These are phyloP conservation scores for Episyrphus balteatus DNA, from an alignment of 1,140 invertebrate genomes.

Conservation along the genomic window DNA sequence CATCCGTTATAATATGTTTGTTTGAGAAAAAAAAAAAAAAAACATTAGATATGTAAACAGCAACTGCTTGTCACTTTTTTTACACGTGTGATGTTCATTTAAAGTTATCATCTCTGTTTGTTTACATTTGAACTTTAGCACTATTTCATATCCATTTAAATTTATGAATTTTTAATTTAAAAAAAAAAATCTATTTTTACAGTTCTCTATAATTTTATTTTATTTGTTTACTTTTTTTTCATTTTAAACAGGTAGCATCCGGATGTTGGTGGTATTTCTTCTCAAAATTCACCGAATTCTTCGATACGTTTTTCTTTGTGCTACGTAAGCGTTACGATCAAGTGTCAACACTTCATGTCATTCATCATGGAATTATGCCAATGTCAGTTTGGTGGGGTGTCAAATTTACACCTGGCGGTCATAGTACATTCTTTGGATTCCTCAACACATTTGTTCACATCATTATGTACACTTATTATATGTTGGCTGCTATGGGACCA, in stretches of 20 bases:
- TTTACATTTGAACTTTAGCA: no score
- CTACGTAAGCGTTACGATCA: slow-evolving; percentile 77
- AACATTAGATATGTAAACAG: no score
- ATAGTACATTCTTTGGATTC: slow-evolving; percentile 63
- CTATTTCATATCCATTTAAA: no score
- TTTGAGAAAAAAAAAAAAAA: no score
- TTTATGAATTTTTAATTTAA: no score
- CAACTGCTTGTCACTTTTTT: no score
- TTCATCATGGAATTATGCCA: slow-evolving; percentile 88
- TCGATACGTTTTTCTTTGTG: slow-evolving; percentile 83
- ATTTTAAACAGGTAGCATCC: slow-evolving; percentile 47
- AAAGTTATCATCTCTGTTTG: no score
- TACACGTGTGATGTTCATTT: no score
- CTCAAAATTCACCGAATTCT: slow-evolving; percentile 77
- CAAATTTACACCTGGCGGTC: slow-evolving; percentile 74
- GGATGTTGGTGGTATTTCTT: slow-evolving; percentile 82
- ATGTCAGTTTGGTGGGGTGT: slow-evolving; percentile 87
- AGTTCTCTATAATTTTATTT: no score
- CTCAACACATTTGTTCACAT: slow-evolving; percentile 83
- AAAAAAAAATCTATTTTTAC: no score
- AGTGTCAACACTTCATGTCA: slow-evolving; percentile 76
- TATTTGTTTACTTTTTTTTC: no score
- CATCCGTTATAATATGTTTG: no score
- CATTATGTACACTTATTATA: slow-evolving; percentile 86
- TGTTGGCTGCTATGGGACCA: slow-evolving; percentile 75